Percentiles rank a stretch among this genome's conserved stretches.
These are phyloP conservation scores for Brachynemurus nebulosus DNA, from an alignment of 2,888 invertebrate species.

Conservation along the genomic window DNA sequence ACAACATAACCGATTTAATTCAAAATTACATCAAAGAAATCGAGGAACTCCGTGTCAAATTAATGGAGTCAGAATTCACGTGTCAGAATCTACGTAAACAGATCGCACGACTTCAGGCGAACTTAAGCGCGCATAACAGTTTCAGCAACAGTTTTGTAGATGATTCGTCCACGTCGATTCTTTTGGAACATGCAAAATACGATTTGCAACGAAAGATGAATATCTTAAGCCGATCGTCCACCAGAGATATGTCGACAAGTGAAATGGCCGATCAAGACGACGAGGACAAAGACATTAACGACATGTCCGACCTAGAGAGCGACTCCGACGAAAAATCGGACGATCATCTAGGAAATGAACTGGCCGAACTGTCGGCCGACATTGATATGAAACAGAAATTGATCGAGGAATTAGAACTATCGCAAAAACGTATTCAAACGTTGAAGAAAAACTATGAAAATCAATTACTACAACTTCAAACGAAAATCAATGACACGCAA, in stretches of 20 bases:
- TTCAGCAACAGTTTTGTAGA: neutral
- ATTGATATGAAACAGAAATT: constrained; percentile 90
- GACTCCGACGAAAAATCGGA: constrained; percentile 47
- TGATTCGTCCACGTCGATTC: constrained; percentile 29
- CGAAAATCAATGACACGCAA: constrained; percentile 75
- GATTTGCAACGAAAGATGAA: constrained; percentile 52
- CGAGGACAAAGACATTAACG: constrained; percentile 43
- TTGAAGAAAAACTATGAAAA: constrained; percentile 88
- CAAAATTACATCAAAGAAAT: constrained; percentile 82
- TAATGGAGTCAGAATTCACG: constrained; percentile 75
- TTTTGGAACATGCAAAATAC: constrained; percentile 67
- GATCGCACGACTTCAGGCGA: constrained; percentile 2
- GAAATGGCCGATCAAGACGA: constrained; percentile 23
- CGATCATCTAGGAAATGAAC: constrained; percentile 58
- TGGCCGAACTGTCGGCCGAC: constrained; percentile 81
- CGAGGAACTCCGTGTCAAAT: constrained; percentile 74
- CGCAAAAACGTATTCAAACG: constrained; percentile 70
- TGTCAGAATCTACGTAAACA: constrained; percentile 52
- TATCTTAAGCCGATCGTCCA: constrained; percentile 23
- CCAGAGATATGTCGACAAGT: neutral
- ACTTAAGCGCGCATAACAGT: neutral
- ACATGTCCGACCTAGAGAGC: constrained; percentile 38
- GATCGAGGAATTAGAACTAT: constrained; percentile 84
- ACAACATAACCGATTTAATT: constrained; percentile 51
- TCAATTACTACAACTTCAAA: constrained; percentile 68